Evolutionary conservation across 2,888 invertebrate genomes (phyloP), one percentile per base, ranked within the genome.

Genomic region (Oligia strigilis): DNA sequence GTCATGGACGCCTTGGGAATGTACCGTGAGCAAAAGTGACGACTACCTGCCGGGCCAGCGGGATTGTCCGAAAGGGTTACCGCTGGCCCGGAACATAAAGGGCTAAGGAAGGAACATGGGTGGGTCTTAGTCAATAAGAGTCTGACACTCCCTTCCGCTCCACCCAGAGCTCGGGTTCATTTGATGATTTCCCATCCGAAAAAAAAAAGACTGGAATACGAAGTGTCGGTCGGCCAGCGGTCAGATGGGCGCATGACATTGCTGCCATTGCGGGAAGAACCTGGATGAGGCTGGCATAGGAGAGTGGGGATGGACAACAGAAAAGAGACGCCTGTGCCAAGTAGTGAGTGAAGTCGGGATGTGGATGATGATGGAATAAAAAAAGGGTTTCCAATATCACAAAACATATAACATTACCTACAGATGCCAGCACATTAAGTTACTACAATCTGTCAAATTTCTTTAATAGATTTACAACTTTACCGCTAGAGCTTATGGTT

Each of bases 1-100:
- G 92, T 87, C 89, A 84, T 74, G n/a, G 75, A 64, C 46, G 46
- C 23, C 17, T 75, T 76, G 78, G 43, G 72, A 73, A 43, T 36
- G 81, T 82, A 85, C 52, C 55, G 85, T 72, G 64, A 13, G 80
- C 78, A 89, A 0, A 43, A 64, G 43, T 64, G 13, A n/a, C 8
- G 29, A 29, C 29, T 29, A 29, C 29, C 29, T 29, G 29, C 29
- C 29, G 29, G 29, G 29, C 1, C 29, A 29, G 29, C 29, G 29
- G 29, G 29, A 29, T 29, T 29, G 29, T 29, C 29, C 29, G 29
- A 29, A 29, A 29, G 29, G 29, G 29, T 29, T 29, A 29, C 29
- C 29, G 29, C 29, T 29, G 29, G 29, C 29, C 29, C 29, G 29
- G 29, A 29, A 29, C 29, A 29, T 29, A 29, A 1, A 29, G 29